Evolutionary conservation across 2,888 invertebrate species (phyloP), one percentile per base, ranked within the genome.

Genomic region (Oscheius sp.): DNA sequence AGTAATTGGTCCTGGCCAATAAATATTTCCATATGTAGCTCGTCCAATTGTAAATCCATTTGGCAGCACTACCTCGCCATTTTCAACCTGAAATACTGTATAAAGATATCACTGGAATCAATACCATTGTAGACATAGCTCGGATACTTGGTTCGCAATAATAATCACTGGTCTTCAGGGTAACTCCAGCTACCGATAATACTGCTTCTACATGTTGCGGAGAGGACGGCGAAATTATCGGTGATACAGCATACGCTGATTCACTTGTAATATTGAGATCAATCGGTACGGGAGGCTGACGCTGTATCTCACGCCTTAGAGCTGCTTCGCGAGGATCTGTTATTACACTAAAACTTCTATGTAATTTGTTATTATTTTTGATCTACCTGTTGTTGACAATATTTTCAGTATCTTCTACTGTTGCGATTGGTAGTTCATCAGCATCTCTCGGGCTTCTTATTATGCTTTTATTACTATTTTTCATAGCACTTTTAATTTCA

Each of bases 81-180:
- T 69, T 23, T 46, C 31, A 58, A 67, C 33, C 70, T 70, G 23
- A 46, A 45, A 65, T 17, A 27, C 1, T 31, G 12, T 15, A 64
- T 64, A n/a, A 42, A 1, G 25, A 4, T 10, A 37, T 15, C 3
- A 39, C 3, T 6, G 23, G 31, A 42, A 23, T 25, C 1, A 55
- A 61, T 25, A 76, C 74, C 68, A 76, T 78, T 10, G 83, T 81
- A 3, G 79, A 90, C 82, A 98, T 90, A 76, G 94, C 92, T 45
- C 93, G 92, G 69, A 95, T 86, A 0, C 92, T 88, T 0, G 97
- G 97, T 73, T 94, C 91, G 0, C 94, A 95, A 87, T 94, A 97
- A 88, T 97, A 97, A 5, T 95, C 96, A 89, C 91, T 83, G 0
- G 57, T 31, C 27, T 34, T 50, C 1, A 68, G 48, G 0, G 58